phyloP scores from a whole-genome alignment of 2,888 invertebrate genomes.

The Volucella inflata region DNA sequence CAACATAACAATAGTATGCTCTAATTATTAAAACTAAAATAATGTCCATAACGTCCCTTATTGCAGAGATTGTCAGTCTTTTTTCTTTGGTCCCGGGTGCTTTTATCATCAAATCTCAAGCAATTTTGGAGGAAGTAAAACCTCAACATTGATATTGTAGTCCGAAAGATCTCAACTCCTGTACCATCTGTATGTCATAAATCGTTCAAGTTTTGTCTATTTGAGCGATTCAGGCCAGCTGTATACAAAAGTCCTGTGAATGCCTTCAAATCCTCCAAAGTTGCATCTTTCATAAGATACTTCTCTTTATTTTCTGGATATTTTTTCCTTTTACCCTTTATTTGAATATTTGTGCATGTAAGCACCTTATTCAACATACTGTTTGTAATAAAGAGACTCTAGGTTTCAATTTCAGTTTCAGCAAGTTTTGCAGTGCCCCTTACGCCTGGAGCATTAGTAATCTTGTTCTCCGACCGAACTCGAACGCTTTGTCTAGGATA shows the following conservation, averaged over 20 bases:
- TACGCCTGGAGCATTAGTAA: background rate
- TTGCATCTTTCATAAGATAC: no score
- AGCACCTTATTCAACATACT: constrained; percentile 6
- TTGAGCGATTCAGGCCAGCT: no score
- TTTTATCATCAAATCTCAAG: constrained; percentile 10
- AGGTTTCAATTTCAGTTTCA: background rate
- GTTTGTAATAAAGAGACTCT: background rate
- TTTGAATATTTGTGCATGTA: background rate
- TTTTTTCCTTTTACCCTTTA: no score
- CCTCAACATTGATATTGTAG: background rate
- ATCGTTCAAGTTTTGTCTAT: no score
- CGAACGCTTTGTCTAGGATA: constrained; percentile 3
- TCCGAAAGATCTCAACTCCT: constrained; percentile 12
- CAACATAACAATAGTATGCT: no score
- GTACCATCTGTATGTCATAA: no score
- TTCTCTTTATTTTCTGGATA: no score
- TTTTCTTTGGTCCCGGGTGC: background rate
- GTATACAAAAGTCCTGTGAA: no score
- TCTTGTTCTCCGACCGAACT: constrained; percentile 6
- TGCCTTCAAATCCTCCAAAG: no score
- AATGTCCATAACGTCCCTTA: background rate
- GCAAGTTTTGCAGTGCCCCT: background rate
- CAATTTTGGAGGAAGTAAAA: background rate
- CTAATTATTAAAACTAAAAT: no score
- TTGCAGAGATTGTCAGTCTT: no score